Evolutionary conservation across 2,113 vertebrate species (phyloP).

Genomic region (Labeo catla): DNA sequence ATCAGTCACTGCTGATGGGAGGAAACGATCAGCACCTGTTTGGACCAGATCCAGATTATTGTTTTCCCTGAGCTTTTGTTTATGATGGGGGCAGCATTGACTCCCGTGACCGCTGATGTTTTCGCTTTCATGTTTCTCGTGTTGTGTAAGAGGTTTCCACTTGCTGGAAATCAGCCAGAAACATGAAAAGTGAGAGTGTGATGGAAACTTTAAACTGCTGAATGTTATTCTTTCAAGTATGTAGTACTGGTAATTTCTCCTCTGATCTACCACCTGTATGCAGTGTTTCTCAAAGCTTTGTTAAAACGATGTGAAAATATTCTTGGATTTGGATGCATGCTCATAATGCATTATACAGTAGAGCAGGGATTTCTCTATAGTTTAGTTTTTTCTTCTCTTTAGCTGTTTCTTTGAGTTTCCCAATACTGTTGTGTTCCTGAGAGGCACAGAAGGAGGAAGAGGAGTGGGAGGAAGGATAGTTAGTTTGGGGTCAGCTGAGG

Average conservation of each 20-base stretch:
- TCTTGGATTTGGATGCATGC: background rate
- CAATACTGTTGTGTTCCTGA: slow-evolving; percentile 27
- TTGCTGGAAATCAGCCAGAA: slow-evolving; percentile 37
- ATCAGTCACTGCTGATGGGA: slow-evolving; percentile 43
- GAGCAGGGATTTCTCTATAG: background rate
- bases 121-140: slow-evolving; percentile 41
- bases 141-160: slow-evolving; percentile 18
- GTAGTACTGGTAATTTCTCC: background rate
- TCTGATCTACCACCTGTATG: slow-evolving; percentile 28
- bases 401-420: slow-evolving; percentile 27
- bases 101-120: slow-evolving; percentile 44
- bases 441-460: slow-evolving; percentile 26
- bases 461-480: slow-evolving; percentile 43
- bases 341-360: background rate
- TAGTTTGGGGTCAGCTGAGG: slow-evolving; percentile 36
- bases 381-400: background rate
- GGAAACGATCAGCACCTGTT: slow-evolving; percentile 66
- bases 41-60: slow-evolving; percentile 64
- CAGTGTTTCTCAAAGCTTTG: background rate
- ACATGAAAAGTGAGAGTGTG: slow-evolving; percentile 37
- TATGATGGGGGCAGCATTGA: slow-evolving; percentile 49
- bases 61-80: slow-evolving; percentile 63
- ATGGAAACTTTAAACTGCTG: slow-evolving; percentile 10
- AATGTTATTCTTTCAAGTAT: slow-evolving; percentile 3
- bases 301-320: slow-evolving; percentile 6